Conservation (phyloP, 2,113 vertebrate genomes). For the Lycocorax pyrrhopterus region DNA sequence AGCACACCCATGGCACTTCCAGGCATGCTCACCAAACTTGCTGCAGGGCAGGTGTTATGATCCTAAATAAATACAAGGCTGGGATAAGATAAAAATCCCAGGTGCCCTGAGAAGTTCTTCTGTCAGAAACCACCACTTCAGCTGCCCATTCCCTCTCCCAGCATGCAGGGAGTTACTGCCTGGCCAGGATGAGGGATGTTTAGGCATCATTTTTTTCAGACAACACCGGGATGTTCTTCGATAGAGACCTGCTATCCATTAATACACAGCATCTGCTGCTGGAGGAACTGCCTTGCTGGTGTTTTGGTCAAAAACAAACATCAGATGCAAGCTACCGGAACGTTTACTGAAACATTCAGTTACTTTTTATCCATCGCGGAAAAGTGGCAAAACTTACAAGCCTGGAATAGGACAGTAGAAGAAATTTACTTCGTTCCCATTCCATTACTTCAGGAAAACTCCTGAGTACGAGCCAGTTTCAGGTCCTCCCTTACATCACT, state of each 20-base stretch:
- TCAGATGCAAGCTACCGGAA: neutral
- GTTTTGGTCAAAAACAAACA: neutral
- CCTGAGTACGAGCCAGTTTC: accelerated
- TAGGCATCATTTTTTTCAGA: neutral
- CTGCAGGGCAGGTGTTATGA: neutral
- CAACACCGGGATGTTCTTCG: neutral
- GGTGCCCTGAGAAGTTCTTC: neutral
- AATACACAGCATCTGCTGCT: neutral
- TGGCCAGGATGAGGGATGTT: accelerated
- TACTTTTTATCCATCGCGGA: neutral
- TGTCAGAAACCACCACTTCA: neutral
- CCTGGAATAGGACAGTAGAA: neutral
- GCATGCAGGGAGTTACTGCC: neutral
- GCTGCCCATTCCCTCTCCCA: neutral
- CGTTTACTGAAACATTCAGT: neutral
- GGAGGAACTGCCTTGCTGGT: neutral
- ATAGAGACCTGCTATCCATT: neutral
- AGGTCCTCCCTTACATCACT: neutral
- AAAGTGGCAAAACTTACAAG: neutral
- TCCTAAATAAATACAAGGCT: neutral
- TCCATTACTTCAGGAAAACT: neutral
- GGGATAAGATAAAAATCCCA: neutral
- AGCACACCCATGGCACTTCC: neutral
- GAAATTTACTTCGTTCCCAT: neutral
- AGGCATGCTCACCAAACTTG: neutral